These are phyloP conservation scores for Pteropus alecto DNA, from an alignment of 2,113 vertebrate species.

Conservation along the genomic window DNA sequence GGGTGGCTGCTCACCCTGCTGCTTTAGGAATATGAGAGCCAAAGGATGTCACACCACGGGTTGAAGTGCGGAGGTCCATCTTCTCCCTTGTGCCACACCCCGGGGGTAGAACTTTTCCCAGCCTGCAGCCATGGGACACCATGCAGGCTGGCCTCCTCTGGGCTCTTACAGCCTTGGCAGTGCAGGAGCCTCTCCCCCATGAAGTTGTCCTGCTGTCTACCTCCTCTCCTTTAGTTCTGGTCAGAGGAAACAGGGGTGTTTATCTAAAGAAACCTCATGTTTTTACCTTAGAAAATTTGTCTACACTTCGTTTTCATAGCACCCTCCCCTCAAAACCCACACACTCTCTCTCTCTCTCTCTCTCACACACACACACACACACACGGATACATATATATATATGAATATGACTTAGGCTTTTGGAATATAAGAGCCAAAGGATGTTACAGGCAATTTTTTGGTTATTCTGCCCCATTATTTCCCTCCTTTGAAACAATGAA, in stretches of 20 bases:
- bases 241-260: not conserved
- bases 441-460: not conserved
- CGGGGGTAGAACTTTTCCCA: no score
- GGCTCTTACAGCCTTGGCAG: not conserved
- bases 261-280: not conserved
- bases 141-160: not conserved
- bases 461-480: not conserved
- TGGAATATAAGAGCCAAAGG: not conserved
- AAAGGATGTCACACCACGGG: no score
- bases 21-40: no score
- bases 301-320: not conserved
- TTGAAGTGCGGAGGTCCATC: no score
- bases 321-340: not conserved
- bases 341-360: no score
- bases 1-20: not conserved
- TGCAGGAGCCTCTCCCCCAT: not conserved
- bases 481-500: not conserved
- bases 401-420: not conserved
- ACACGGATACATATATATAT: no score
- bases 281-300: not conserved
- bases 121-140: not conserved
- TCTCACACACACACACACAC: not conserved
- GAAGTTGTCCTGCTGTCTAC: not conserved
- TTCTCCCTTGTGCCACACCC: fast-evolving
- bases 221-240: not conserved